Conservation (phyloP, 2,797 vertebrate species). For the Otolemur crassicaudatus region DNA sequence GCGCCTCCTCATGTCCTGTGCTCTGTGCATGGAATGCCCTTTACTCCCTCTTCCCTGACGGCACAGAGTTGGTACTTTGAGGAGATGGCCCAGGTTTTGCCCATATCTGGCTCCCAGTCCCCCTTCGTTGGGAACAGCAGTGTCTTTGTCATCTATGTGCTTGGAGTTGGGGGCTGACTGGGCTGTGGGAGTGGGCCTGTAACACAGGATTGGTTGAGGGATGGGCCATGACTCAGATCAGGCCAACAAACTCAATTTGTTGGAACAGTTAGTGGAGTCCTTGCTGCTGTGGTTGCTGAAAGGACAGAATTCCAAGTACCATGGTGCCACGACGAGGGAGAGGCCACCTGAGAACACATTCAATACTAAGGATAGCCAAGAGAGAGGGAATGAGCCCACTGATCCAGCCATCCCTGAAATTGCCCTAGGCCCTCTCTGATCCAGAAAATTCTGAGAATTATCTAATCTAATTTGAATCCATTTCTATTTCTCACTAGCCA, state of each 20-base stretch:
- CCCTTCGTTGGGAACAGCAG: neutral
- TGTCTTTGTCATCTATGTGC: neutral
- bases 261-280: neutral
- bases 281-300: neutral
- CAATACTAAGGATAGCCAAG: neutral
- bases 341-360: neutral
- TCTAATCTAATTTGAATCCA: neutral
- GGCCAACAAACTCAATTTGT: neutral
- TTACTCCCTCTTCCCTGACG: neutral
- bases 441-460: constrained; percentile 38
- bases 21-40: neutral
- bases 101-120: neutral
- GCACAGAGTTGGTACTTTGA: neutral
- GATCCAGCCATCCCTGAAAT: neutral
- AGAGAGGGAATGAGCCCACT: neutral
- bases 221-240: neutral
- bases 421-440: neutral
- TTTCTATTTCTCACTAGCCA: neutral
- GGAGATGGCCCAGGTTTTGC: neutral
- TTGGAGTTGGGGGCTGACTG: neutral
- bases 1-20: neutral
- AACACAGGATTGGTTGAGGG: neutral
- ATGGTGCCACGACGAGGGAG: neutral
- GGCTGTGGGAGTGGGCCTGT: neutral
- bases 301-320: neutral